phyloP scores from a whole-genome alignment of 2,888 invertebrate genomes.

The Seira ritae region DNA sequence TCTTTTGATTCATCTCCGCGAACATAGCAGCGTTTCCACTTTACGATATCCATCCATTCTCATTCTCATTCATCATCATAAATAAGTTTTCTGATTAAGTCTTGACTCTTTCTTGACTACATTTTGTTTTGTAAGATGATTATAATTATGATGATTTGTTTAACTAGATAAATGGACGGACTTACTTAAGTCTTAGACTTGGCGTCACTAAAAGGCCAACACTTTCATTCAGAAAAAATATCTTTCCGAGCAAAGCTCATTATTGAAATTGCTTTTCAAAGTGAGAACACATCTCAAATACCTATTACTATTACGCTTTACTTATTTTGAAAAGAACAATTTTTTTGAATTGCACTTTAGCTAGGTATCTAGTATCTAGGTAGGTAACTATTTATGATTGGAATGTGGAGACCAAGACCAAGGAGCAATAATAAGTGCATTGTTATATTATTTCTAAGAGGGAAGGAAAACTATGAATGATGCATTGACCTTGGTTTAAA shows the following conservation, averaged over 20 bases:
- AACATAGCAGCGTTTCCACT: not conserved
- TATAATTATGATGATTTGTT: constrained; percentile 20
- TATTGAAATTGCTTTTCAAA: not conserved
- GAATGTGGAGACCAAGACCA: not conserved
- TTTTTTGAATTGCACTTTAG: no score
- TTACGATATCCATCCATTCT: not conserved
- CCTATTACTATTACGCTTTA: not conserved
- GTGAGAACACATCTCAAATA: not conserved
- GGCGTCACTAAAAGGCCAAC: constrained; percentile 13
- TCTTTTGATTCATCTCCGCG: constrained; percentile 11
- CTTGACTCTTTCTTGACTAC: not conserved
- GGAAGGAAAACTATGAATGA: constrained; percentile 5
- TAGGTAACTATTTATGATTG: not conserved
- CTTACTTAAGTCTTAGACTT: not conserved
- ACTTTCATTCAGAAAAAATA: constrained; percentile 14
- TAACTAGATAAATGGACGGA: constrained; percentile 4
- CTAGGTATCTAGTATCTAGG: no score
- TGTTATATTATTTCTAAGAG: no score
- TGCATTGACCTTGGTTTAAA: constrained; percentile 23
- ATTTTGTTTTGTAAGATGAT: not conserved
- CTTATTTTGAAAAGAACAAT: no score
- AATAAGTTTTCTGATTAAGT: not conserved
- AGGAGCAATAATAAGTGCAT: not conserved
- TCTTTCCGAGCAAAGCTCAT: constrained; percentile 1
- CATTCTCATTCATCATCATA: not conserved